These are phyloP conservation scores for Temnothorax unifasciatus DNA, from an alignment of 2,888 invertebrate genomes.

Conservation along the genomic window DNA sequence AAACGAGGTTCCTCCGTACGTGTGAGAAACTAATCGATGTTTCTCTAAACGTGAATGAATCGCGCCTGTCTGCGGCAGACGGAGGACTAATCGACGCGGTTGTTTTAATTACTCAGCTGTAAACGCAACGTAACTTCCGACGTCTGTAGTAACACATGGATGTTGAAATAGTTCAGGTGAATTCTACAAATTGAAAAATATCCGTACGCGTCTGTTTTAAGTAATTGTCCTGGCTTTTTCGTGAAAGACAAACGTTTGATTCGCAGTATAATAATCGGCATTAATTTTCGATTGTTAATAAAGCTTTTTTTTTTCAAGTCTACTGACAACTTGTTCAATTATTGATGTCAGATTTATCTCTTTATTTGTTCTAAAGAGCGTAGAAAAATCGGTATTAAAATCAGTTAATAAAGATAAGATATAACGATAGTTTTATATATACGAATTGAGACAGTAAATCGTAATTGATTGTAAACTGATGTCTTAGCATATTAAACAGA, in stretches of 20 bases:
- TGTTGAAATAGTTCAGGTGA: constrained; percentile 57
- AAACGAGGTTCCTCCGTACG: not conserved
- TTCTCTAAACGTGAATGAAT: constrained; percentile 40
- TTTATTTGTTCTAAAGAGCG: not conserved
- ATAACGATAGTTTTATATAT: not conserved
- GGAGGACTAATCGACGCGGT: constrained; percentile 57
- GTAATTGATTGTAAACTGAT: not conserved
- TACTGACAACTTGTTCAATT: not conserved
- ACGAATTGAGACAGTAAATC: not conserved
- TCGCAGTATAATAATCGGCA: not conserved
- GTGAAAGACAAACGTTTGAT: not conserved
- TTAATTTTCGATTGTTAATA: not conserved
- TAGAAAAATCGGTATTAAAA: not conserved
- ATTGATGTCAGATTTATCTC: constrained; percentile 3
- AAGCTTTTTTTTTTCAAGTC: not conserved
- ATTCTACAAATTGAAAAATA: constrained; percentile 54
- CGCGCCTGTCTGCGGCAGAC: constrained; percentile 46
- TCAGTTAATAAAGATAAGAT: not conserved
- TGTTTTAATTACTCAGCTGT: constrained; percentile 62
- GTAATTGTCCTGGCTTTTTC: not conserved
- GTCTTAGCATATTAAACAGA: not conserved
- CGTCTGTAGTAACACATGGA: constrained; percentile 25
- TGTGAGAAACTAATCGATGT: constrained; percentile 40
- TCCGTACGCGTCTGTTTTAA: not conserved
- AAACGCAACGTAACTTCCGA: constrained; percentile 29